A percentile compares a stretch with the other conserved stretches of the same genome.
Conservation (phyloP, 2,797 vertebrate genomes). For the Chloroceryle amazona region DNA sequence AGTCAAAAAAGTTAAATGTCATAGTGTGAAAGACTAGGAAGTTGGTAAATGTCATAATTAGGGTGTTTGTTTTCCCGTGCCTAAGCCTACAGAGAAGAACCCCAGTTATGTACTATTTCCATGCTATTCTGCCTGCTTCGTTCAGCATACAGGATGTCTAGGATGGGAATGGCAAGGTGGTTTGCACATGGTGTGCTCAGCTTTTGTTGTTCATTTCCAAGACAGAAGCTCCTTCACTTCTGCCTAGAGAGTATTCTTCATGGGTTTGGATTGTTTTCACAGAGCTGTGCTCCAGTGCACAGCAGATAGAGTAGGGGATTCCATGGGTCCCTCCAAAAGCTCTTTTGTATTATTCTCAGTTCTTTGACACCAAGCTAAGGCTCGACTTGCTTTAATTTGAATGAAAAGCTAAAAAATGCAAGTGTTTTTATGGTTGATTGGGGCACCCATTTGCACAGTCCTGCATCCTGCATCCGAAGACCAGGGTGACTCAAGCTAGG, state of each 20-base stretch:
- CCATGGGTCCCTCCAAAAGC: background rate
- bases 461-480: background rate
- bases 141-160: accelerated
- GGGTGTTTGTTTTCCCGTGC: background rate
- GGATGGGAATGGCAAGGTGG: background rate
- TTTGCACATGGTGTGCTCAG: background rate
- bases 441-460: background rate
- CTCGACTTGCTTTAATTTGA: background rate
- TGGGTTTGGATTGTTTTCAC: background rate
- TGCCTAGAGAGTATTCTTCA: background rate
- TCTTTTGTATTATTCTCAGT: background rate
- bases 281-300: background rate
- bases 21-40: background rate
- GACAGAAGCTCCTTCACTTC: background rate
- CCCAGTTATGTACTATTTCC: background rate
- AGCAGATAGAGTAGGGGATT: background rate
- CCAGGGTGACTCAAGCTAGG: background rate
- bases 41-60: background rate
- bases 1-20: background rate
- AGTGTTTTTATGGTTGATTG: background rate
- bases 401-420: background rate
- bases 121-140: background rate
- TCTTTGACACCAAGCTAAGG: background rate
- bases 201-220: background rate
- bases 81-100: background rate